Conservation (phyloP, 2,888 invertebrate genomes). For the Psylliodes chrysocephalus region DNA sequence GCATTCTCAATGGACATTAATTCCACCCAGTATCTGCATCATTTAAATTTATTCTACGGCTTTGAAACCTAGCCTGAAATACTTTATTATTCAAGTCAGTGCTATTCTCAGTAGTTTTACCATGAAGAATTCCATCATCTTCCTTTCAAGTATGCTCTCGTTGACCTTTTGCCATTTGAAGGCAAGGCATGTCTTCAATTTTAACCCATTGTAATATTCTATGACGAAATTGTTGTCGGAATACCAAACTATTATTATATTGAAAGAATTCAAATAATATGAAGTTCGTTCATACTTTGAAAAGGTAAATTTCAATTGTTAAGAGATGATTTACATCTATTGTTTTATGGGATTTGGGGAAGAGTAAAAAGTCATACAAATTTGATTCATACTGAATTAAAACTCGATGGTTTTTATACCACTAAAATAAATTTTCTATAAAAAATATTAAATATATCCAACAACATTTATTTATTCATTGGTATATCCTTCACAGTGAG, state of each 20-base stretch:
- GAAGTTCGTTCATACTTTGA: neutral
- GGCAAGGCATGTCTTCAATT: slow-evolving; percentile 13
- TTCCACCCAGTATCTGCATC: too few species aligned
- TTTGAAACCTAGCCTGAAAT: slow-evolving; percentile 7
- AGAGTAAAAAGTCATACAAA: too few species aligned
- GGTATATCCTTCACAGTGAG: too few species aligned
- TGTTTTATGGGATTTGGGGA: too few species aligned
- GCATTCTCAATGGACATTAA: too few species aligned
- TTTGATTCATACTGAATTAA: too few species aligned
- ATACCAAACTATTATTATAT: neutral
- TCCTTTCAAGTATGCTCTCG: neutral
- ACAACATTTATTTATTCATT: too few species aligned
- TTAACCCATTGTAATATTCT: neutral
- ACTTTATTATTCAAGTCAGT: slow-evolving; percentile 12
- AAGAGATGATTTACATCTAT: too few species aligned
- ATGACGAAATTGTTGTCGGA: neutral
- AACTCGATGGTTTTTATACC: too few species aligned
- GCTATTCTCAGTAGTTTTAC: neutral
- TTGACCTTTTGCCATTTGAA: slow-evolving; percentile 3
- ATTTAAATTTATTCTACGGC: neutral
- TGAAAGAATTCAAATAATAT: neutral
- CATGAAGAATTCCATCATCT: slow-evolving; percentile 1
- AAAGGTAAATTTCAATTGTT: too few species aligned
- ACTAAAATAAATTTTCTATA: too few species aligned
- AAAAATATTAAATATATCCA: too few species aligned